Percentiles rank a stretch among this genome's conserved stretches.
phyloP scores from a whole-genome alignment of 2,113 vertebrate genomes.

The Phalacrocorax aristotelis region DNA sequence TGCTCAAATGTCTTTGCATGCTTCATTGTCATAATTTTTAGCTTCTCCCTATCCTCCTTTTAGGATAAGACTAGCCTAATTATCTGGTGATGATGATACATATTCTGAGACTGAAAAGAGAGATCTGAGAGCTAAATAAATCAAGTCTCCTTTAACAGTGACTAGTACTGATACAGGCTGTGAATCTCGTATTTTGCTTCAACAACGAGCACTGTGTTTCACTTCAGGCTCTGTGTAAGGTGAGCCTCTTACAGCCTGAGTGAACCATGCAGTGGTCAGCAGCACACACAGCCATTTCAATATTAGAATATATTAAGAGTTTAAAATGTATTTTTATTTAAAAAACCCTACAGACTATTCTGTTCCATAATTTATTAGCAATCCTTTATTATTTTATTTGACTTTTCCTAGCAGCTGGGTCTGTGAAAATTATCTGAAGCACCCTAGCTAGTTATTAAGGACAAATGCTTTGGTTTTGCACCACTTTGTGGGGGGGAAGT shows the following conservation, averaged over 20 bases:
- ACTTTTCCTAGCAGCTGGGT: not conserved
- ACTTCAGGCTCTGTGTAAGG: not conserved
- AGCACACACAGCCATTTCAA: not conserved
- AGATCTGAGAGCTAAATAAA: conserved; percentile 34
- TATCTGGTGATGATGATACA: conserved; percentile 34
- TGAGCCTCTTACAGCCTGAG: not conserved
- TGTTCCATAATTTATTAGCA: not conserved
- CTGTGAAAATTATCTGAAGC: not conserved
- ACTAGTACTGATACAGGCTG: not conserved
- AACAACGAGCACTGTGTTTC: not conserved
- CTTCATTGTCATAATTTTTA: conserved; percentile 48
- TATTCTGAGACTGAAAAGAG: conserved; percentile 16
- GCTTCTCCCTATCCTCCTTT: not conserved
- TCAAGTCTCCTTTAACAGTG: not conserved
- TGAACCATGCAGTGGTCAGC: not conserved
- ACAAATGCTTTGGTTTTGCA: not conserved
- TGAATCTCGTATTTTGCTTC: conserved; percentile 1
- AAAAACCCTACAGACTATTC: not conserved
- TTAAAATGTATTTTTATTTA: not conserved
- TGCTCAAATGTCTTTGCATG: conserved; percentile 28
- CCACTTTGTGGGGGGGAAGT: not conserved
- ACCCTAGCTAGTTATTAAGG: not conserved
- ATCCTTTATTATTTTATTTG: not conserved
- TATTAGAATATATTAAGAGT: not conserved
- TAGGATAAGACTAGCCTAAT: conserved; percentile 15